phyloP scores from a whole-genome alignment of 2,113 vertebrate species.

The Camelus dromedarius region DNA sequence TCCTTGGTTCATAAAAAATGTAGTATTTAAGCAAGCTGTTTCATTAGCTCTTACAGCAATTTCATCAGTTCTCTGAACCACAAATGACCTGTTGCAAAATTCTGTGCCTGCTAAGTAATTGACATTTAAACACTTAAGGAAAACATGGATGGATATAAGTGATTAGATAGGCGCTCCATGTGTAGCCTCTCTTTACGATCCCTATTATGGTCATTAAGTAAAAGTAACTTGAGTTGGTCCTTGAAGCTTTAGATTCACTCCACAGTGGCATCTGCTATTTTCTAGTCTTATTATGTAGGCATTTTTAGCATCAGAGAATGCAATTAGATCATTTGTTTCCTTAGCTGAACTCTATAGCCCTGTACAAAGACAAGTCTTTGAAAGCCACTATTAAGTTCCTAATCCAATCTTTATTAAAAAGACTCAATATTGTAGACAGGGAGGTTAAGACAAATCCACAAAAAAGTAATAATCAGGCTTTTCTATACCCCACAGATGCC shows the following conservation, averaged over 20 bases:
- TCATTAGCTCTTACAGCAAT: slow-evolving; percentile 39
- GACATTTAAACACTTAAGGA: not conserved
- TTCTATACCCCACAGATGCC: not conserved
- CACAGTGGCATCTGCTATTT: not conserved
- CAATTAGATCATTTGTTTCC: slow-evolving; percentile 72
- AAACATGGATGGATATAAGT: not conserved
- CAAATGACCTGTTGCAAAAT: slow-evolving; percentile 23
- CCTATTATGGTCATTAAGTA: slow-evolving; percentile 4
- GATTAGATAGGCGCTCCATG: not conserved
- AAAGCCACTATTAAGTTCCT: slow-evolving; percentile 73
- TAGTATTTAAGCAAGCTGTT: slow-evolving; percentile 50
- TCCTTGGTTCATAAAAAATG: slow-evolving; percentile 42
- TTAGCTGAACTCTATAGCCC: slow-evolving; percentile 65
- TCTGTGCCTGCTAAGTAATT: slow-evolving; percentile 19
- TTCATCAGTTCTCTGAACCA: not conserved
- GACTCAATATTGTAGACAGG: slow-evolving; percentile 63
- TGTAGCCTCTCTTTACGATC: not conserved
- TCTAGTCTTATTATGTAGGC: not conserved
- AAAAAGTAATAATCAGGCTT: slow-evolving; percentile 8
- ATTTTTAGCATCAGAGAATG: slow-evolving; percentile 68
- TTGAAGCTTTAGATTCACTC: slow-evolving; percentile 14
- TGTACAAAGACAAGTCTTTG: slow-evolving; percentile 67
- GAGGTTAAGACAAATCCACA: slow-evolving; percentile 63
- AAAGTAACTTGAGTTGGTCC: not conserved
- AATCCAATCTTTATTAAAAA: slow-evolving; percentile 83